Base-by-base conservation (phyloP, 2,797 vertebrate species). In the Perodicticus potto region DNA sequence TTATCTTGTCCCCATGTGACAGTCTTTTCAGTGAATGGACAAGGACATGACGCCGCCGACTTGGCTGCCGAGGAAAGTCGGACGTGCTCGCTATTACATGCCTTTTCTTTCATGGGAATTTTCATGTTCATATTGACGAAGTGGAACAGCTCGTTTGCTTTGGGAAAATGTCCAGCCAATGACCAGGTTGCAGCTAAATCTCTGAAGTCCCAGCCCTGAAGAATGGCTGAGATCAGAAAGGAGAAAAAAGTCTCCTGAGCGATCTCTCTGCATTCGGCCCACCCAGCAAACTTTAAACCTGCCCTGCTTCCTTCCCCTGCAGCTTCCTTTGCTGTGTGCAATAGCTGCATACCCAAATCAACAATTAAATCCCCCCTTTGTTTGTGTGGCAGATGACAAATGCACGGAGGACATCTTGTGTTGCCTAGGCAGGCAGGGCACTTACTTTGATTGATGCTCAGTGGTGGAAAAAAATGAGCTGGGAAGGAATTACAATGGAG, bases 311-410 rank as follows among this genome's bases (percentile, higher is more conserved):
- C 86, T 81, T 92, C 72, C 34, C 89, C 67, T 12, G n/a, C 69
- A 61, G 92, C 92, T 97, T 92, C 94, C 73, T 85, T 92, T 40
- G 16, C 55, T 49, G 74, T 61, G 72, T 74, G 95, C 87, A 53
- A 78, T 87, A 87, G 95, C 96, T 92, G 96, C 95, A 86, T 45
- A 96, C 95, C 95, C 95, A 96, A 93, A 96, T 97, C 95, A 96
- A 97, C 96, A 97, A 97, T 97, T 98, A 97, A 97, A 95, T 96
- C 59, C 96, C 94, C 85, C 92, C 96, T 98, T 97, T 98, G 97
- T 97, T 98, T 98, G 96, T 88, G 95, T 96, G 96, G 97, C 97
- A 97, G 97, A 97, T 98, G 98, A 98, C 97, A 97, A 98, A 98
- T 97, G 96, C 95, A 89, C 93, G 95, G 96, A 96, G 96, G 96